Evolutionary conservation across 2,888 invertebrate genomes (phyloP), one percentile per base, ranked within the genome.

Genomic region (Camptogramma bilineatum): DNA sequence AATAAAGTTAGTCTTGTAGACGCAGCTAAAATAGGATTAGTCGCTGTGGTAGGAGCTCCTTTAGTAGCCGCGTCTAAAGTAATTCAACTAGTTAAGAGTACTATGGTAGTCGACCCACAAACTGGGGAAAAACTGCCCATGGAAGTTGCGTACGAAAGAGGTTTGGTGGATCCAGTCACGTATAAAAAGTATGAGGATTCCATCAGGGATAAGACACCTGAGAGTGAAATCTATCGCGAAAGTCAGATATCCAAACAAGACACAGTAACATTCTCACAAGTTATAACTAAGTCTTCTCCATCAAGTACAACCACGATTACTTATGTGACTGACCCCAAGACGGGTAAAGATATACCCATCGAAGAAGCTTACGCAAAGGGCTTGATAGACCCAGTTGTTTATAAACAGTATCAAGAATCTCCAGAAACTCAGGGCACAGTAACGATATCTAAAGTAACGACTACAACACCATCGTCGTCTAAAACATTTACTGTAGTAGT

Each of bases 71-170:
- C 95, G 0, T 95, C 96, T 62, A 95, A 95, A 72, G 94, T 95
- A 0, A 94, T 96, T 60, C 95, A 96, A 82, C 94, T 95, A 0
- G 94, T 96, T 4, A 94, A 92, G 72, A 93, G 80, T 69, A 93
- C 94, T 3, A 95, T 96, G 92, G 94, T 96, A 13, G 91, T 95
- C 60, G 97, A 98, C 86, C 97, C 98, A 0, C 95, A 94, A 74
- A 96, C 97, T 0, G 97, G 97, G 2, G 95, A 97, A 81, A 95
- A 95, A 79, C 93, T 97, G 71, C 96, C 97, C 0, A 94, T 97
- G 74, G 96, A 97, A 85, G 96, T 96, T 56, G 98, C 98, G 2
- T 95, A 97, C 72, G 95, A 96, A 80, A 94, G 95, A 66, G 97
- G 97, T 7, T 85, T 96, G 64, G 96, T 98, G 62, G 96, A 94